Evolutionary conservation across 2,113 vertebrate genomes (phyloP), one percentile per base, ranked within the genome.

Genomic region (Ciconia maguari): DNA sequence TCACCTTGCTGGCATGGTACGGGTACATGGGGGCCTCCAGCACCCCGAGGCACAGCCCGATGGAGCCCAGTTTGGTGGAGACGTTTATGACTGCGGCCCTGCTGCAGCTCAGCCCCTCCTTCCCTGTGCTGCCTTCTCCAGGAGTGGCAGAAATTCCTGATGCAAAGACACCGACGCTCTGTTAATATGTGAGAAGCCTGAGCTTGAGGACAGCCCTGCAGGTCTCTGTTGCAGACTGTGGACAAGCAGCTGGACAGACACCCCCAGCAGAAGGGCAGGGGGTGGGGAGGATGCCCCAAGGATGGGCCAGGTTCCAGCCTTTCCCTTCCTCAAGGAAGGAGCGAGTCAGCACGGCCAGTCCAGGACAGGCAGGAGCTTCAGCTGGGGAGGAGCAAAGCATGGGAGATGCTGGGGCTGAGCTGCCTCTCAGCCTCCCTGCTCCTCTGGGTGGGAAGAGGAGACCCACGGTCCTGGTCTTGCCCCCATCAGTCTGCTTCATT

Each of bases 1-100:
- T 87, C 91, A 94, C 95, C 95, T 97, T 96, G 93, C 97, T 97
- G 93, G 82, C 94, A 46, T 71, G 19, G 70, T 97, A 96, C 0
- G 77, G 87, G 71, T 96, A 96, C 90, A 94, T 95, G 51, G 94
- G 93, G 29, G 24, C 48, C 78, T 88, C 30, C 7, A 12, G 64
- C 41, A 96, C 20, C 1, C 29, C 2, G 2, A 88, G 83, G 54
- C 95, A 64, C 74, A 93, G 85, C 86, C 91, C 44, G 0, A 96
- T 65, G 82, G 97, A 97, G 64, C 91, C 96, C 83, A 96, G 66
- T 42, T 95, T 89, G 70, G 51, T 82, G 36, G 97, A 97, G 52
- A 97, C 1, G n/a, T 96, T 93, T 89, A 96, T 90, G 86, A 94
- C 21, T 0, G 80, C 74, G 0, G 95, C 95, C 70, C 83, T 96